A percentile compares a stretch with the other conserved stretches of the same genome.
These are phyloP conservation scores for Hippocampus abdominalis DNA, from an alignment of 2,113 vertebrate genomes.

Conservation along the genomic window DNA sequence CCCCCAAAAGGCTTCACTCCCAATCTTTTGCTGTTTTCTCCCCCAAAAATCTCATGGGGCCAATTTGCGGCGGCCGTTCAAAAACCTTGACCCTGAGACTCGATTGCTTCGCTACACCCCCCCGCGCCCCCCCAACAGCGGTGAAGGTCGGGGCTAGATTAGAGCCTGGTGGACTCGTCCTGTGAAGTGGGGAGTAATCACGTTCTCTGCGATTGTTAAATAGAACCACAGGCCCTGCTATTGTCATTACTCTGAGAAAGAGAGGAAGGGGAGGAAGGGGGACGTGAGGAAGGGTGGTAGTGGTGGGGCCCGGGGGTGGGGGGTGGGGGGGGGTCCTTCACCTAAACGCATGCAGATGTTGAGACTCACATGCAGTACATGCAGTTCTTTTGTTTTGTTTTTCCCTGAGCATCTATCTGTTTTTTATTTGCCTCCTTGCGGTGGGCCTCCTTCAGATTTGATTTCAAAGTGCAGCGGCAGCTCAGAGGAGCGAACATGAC, in stretches of 20 bases:
- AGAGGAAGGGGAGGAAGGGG: constrained; percentile 24
- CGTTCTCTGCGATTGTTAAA: constrained; percentile 62
- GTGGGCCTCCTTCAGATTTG: constrained; percentile 54
- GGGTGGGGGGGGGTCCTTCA: constrained; percentile 39
- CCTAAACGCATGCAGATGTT: constrained; percentile 73
- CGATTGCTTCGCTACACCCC: background rate
- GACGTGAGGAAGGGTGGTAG: constrained; percentile 15
- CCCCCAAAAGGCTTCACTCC: constrained; percentile 14
- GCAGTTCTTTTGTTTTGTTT: constrained; percentile 69
- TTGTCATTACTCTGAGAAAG: constrained; percentile 60
- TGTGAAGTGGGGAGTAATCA: constrained; percentile 69
- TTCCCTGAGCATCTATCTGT: constrained; percentile 55
- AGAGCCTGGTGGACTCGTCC: constrained; percentile 61
- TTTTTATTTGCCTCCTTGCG: constrained; percentile 63
- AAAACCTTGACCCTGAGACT: constrained; percentile 54
- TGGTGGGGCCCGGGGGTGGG: constrained; percentile 30
- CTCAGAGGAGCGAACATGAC: constrained; percentile 50
- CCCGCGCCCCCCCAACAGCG: constrained; percentile 7
- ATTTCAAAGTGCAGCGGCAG: constrained; percentile 63
- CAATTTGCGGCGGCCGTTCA: constrained; percentile 49
- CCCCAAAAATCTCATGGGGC: constrained; percentile 47
- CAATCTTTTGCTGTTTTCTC: constrained; percentile 30
- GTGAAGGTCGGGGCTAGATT: constrained; percentile 68
- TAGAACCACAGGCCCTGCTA: constrained; percentile 59
- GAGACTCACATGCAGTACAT: constrained; percentile 61